A percentile compares a stretch with the other conserved stretches of the same genome.
Evolutionary conservation across 2,888 invertebrate genomes (phyloP).

Genomic region (Quadroppia sp.): DNA sequence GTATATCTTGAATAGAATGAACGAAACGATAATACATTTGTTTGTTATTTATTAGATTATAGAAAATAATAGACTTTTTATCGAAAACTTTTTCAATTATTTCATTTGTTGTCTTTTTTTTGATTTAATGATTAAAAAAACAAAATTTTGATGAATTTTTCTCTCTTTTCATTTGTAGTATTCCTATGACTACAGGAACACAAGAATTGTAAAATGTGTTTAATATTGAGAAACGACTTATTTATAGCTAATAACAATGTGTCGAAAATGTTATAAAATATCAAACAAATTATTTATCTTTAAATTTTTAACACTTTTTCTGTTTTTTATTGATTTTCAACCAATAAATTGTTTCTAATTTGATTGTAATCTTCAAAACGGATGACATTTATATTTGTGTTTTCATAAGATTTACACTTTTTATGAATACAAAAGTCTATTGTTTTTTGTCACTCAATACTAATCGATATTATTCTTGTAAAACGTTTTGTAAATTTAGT

Average conservation of each 20-base stretch:
- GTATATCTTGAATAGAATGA: neutral
- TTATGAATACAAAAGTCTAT: neutral
- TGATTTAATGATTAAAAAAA: neutral
- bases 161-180: conserved; percentile 14
- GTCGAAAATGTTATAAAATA: neutral
- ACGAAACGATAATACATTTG: too few relatives aligned
- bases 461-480: neutral
- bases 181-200: conserved; percentile 4
- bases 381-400: neutral
- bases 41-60: neutral
- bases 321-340: neutral
- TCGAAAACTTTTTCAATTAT: neutral
- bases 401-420: too few relatives aligned
- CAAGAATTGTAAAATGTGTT: conserved; percentile 6
- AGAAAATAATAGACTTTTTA: neutral
- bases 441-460: neutral
- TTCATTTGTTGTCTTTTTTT: neutral
- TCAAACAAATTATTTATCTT: neutral
- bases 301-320: neutral
- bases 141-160: neutral
- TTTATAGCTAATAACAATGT: neutral
- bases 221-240: neutral
- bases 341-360: too few relatives aligned
- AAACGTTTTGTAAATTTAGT: neutral
- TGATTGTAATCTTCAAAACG: neutral